Evolutionary conservation across 2,888 invertebrate genomes (phyloP).

Genomic region (Parthenolecanium corni): DNA sequence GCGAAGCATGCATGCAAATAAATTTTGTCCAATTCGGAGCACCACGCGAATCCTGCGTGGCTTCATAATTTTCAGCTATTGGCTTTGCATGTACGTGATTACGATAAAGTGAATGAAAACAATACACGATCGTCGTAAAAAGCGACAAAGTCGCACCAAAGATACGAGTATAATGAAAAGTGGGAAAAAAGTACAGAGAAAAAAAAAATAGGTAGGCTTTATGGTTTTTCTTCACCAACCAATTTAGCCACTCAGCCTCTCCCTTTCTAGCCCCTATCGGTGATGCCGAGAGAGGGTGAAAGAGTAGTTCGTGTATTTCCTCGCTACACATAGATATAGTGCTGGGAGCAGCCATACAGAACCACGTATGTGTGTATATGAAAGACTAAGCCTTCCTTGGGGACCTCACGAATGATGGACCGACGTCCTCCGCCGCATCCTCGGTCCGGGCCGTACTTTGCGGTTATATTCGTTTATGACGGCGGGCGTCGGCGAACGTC

Average conservation of each 20-base stretch:
- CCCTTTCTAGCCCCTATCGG: no score
- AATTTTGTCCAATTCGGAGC: no score
- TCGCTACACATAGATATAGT: no score
- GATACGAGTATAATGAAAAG: neutral
- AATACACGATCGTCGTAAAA: slow-evolving; percentile 6
- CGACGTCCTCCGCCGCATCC: neutral
- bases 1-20: no score
- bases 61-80: no score
- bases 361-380: neutral
- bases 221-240: neutral
- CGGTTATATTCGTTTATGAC: slow-evolving; percentile 9
- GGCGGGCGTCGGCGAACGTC: slow-evolving; percentile 19
- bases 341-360: no score
- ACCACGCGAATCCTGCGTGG: no score
- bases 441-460: neutral
- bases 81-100: slow-evolving; percentile 7
- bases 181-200: neutral
- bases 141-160: neutral
- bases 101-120: slow-evolving; percentile 23
- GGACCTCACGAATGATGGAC: slow-evolving; percentile 22
- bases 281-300: no score
- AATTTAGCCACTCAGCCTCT: no score
- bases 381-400: slow-evolving; percentile 22
- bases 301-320: no score
- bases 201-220: neutral